These are phyloP conservation scores for Acestrorhynchus altus DNA, from an alignment of 2,797 vertebrate species.

Conservation along the genomic window DNA sequence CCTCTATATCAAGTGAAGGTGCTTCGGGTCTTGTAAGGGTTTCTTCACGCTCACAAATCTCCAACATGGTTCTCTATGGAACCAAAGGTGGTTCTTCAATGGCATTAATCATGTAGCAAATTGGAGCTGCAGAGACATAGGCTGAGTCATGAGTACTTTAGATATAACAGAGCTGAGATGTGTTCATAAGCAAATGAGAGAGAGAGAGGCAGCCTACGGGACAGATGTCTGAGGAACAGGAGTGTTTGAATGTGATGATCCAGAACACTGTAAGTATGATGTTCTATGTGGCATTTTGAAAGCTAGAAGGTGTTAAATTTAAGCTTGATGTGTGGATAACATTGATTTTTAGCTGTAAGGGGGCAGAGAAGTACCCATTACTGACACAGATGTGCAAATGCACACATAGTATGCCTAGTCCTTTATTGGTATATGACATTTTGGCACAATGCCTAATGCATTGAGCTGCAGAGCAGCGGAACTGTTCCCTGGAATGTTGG, in stretches of 20 bases:
- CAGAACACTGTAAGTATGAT: neutral
- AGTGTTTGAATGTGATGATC: neutral
- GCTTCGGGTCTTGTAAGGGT: too few relatives aligned
- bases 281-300: neutral
- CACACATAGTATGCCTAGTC: too few relatives aligned
- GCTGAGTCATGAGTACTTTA: neutral
- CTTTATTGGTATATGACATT: too few relatives aligned
- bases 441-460: too few relatives aligned
- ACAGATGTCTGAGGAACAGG: neutral
- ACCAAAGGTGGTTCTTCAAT: too few relatives aligned
- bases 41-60: too few relatives aligned
- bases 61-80: too few relatives aligned
- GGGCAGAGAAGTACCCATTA: neutral
- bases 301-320: neutral
- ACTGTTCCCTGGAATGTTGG: too few relatives aligned
- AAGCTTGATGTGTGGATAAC: neutral
- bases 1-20: too few relatives aligned
- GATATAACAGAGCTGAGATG: neutral
- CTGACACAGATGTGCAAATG: neutral
- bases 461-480: too few relatives aligned
- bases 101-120: too few relatives aligned
- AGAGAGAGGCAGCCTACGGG: neutral
- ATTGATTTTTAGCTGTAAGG: neutral
- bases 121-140: too few relatives aligned
- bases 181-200: constrained; percentile 15